A percentile compares a stretch with the other conserved stretches of the same genome.
Evolutionary conservation across 2,113 vertebrate species (phyloP).

Genomic region (Cyrtonyx montezumae): DNA sequence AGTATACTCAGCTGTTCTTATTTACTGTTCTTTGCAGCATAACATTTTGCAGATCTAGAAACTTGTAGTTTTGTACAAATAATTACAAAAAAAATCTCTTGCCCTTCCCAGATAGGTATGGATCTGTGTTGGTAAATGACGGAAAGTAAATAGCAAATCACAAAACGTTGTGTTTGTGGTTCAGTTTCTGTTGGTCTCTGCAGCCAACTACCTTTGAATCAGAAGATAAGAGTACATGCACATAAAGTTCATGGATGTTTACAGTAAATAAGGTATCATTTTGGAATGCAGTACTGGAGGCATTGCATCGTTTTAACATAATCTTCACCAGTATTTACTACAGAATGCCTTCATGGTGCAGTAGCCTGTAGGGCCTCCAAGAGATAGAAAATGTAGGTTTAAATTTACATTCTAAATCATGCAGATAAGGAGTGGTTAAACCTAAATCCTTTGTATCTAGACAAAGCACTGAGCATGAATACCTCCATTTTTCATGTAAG

Average conservation of each 20-base stretch:
- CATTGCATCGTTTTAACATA: constrained; percentile 4
- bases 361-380: background rate
- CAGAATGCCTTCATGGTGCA: background rate
- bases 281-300: background rate
- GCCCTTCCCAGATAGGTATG: background rate
- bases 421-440: background rate
- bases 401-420: background rate
- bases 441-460: background rate
- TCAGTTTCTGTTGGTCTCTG: background rate
- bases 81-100: background rate
- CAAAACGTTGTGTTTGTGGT: constrained; percentile 14
- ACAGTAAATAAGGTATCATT: constrained; percentile 34
- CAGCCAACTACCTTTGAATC: constrained; percentile 41
- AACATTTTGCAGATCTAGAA: background rate
- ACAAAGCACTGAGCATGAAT: background rate
- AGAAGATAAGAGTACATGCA: background rate
- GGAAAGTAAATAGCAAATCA: constrained; percentile 36
- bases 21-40: background rate
- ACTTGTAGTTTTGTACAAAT: background rate
- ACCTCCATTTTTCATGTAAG: background rate
- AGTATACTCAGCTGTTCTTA: background rate
- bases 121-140: constrained; percentile 14
- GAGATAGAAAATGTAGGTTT: background rate
- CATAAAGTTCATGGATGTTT: constrained; percentile 21
- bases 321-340: background rate